These are phyloP conservation scores for Collichthys lucidus DNA, from an alignment of 2,113 vertebrate species.

Conservation along the genomic window DNA sequence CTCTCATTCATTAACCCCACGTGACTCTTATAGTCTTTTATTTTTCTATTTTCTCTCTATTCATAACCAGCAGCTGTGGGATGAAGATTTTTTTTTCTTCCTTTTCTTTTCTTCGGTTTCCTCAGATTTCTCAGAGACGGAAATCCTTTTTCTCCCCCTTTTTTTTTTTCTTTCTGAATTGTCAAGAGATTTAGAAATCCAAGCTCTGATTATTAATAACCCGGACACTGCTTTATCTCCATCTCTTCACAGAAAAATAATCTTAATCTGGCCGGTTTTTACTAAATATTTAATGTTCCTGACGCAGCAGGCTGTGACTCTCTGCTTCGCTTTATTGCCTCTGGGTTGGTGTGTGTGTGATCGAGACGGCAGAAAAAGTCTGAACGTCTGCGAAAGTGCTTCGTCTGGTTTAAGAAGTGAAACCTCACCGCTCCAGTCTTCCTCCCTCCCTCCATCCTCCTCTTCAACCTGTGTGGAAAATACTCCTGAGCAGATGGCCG, in stretches of 20 bases:
- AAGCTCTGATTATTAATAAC: constrained; percentile 44
- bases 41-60: background rate
- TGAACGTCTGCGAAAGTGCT: background rate
- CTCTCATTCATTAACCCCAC: background rate
- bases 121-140: constrained; percentile 5
- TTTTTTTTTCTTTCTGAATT: background rate
- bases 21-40: background rate
- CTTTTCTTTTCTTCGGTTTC: background rate
- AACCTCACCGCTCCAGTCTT: background rate
- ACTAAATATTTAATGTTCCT: constrained; percentile 42
- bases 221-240: constrained; percentile 7
- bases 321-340: background rate
- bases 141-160: constrained; percentile 1
- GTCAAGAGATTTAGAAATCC: constrained; percentile 17
- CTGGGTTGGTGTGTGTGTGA: background rate
- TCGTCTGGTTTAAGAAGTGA: background rate
- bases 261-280: constrained; percentile 11
- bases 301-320: background rate
- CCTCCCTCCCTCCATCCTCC: background rate
- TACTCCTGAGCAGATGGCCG: constrained; percentile 65
- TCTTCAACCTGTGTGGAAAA: constrained; percentile 19
- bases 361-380: background rate
- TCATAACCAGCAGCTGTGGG: constrained; percentile 26
- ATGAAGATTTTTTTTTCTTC: background rate
- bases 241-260: background rate